Evolutionary conservation across 2,888 invertebrate species (phyloP), one percentile per base, ranked within the genome.

Genomic region (Lithophane semibrunnea): DNA sequence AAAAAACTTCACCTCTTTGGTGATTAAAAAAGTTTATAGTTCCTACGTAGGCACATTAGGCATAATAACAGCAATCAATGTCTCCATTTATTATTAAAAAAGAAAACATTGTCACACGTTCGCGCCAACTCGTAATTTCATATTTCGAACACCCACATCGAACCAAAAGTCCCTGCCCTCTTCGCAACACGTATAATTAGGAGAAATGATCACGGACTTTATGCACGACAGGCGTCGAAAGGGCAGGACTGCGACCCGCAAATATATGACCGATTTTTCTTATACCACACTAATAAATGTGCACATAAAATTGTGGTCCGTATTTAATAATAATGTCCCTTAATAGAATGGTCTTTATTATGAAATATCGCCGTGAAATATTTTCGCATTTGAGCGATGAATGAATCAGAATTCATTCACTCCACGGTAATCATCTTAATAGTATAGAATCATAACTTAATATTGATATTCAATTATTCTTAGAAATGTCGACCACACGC

Each of bases 91-190:
- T 93, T 91, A 91, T 90, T 89, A 85, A 90, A 92, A 94, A 92
- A 92, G 80, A 90, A 92, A 91, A 91, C 90, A 92, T 88, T 95
- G 94, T 95, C 95, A 92, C 95, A 93, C 93, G 93, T 96, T 95
- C 94, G 94, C 95, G 93, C 95, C 93, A 93, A 92, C 92, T 94
- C 93, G 90, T 95, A 95, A 95, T 96, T 95, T 95, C 92, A 93
- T 93, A 94, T 94, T 95, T 95, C 92, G 96, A 96, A 96, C 96
- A 96, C 96, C 96, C 96, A 96, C 96, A 94, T 92, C 92, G 96
- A 88, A 88, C 92, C 86, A 86, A 92, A 92, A 92, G 90, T 90
- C 92, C 92, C 93, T 92, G 93, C 93, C 94, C 92, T 91, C 93
- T 90, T 90, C 90, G 90, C 89, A 92, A 91, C 89, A 94, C 94